These are phyloP conservation scores for Eupithecia exiguata DNA, from an alignment of 2,888 invertebrate species.

Conservation along the genomic window DNA sequence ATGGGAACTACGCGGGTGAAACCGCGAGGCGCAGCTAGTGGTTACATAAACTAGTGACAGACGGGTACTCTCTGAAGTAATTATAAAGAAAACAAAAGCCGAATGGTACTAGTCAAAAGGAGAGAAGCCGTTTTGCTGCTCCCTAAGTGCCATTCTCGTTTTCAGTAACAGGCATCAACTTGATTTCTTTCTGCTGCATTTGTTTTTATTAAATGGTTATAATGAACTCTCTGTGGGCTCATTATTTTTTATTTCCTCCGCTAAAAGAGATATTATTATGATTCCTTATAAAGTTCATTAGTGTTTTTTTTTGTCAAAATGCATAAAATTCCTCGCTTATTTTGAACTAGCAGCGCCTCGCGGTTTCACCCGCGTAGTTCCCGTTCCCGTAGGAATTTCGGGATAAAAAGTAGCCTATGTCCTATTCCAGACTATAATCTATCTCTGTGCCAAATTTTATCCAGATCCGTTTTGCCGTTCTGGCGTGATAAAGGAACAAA, in stretches of 20 bases:
- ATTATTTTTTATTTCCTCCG: slow-evolving; percentile 39
- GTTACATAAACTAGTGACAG: background rate
- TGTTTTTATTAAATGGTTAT: slow-evolving; percentile 42
- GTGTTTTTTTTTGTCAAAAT: slow-evolving; percentile 10
- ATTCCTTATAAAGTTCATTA: slow-evolving; percentile 25
- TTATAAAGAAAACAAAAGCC: slow-evolving; percentile 3
- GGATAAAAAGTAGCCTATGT: no score
- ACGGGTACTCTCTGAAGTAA: background rate
- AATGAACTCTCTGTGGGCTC: slow-evolving; percentile 40
- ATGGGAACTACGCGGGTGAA: no score
- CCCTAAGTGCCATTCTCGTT: slow-evolving; percentile 36
- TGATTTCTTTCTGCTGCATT: slow-evolving; percentile 42
- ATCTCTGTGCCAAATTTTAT: no score
- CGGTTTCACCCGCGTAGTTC: no score
- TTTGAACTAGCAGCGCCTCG: no score
- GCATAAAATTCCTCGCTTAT: background rate
- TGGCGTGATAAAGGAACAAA: no score
- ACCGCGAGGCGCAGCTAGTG: no score
- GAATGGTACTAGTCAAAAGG: background rate
- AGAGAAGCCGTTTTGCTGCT: slow-evolving; percentile 19
- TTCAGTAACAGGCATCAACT: slow-evolving; percentile 34
- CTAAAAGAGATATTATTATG: slow-evolving; percentile 23
- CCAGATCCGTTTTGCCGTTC: no score
- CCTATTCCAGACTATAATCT: no score
- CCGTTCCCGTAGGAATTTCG: no score